These are phyloP conservation scores for Paramuricea clavata DNA, from an alignment of 92 coral and sea anemone genomes.

Conservation along the genomic window DNA sequence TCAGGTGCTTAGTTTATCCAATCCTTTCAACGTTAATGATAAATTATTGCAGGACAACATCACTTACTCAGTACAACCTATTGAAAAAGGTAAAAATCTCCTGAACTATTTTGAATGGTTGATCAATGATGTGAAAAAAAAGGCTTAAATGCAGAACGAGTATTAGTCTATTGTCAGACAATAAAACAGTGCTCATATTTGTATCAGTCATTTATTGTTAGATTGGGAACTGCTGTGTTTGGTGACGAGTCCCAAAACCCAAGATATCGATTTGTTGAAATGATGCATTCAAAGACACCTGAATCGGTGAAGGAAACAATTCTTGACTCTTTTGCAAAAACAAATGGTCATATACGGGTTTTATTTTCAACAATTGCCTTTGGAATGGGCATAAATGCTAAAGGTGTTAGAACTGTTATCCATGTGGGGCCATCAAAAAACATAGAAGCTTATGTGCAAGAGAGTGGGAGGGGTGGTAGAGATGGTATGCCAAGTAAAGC, in stretches of 20 bases:
- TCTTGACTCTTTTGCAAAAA: constrained; percentile 41
- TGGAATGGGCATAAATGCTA: constrained; percentile 52
- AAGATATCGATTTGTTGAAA: constrained; percentile 55
- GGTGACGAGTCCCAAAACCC: constrained; percentile 22
- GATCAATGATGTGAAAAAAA: neutral
- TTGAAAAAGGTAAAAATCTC: neutral
- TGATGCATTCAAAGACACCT: constrained; percentile 66
- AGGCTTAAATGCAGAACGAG: neutral
- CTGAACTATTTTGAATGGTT: constrained; percentile 15
- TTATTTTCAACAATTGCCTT: constrained; percentile 49
- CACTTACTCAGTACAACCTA: neutral
- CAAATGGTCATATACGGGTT: constrained; percentile 29
- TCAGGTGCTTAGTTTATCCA: neutral
- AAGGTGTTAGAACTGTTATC: constrained; percentile 4
- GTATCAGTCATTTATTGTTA: neutral
- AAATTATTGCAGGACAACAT: neutral
- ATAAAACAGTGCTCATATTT: neutral
- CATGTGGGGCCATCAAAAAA: constrained; percentile 61
- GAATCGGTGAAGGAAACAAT: constrained; percentile 51
- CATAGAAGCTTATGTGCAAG: constrained; percentile 57
- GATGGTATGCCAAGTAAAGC: constrained; percentile 61
- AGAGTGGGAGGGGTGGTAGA: constrained; percentile 58
- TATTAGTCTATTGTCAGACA: constrained; percentile 10
- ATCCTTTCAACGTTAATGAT: neutral
- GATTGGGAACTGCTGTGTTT: neutral